Percentiles rank a stretch among this genome's conserved stretches.
Evolutionary conservation across 2,797 vertebrate species (phyloP).

Genomic region (Danio choprae): DNA sequence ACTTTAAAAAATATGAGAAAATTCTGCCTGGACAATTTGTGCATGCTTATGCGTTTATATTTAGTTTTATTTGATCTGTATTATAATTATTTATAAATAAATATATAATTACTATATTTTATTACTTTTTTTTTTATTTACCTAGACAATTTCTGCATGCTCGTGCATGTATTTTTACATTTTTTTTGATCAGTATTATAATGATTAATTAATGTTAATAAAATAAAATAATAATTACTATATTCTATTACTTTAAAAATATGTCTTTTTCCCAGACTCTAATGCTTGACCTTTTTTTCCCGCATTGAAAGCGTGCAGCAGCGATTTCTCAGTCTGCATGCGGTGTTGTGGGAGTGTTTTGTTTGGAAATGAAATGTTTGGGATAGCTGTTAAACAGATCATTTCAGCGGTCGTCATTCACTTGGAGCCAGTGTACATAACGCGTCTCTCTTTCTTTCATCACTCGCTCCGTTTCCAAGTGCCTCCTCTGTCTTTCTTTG

Average conservation of each 20-base stretch:
- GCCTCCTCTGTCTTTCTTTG: constrained; percentile 41
- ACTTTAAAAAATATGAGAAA: too few species aligned
- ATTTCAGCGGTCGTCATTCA: constrained; percentile 43
- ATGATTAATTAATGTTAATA: too few species aligned
- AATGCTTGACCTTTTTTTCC: background rate
- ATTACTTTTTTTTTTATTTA: too few species aligned
- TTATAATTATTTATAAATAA: too few species aligned
- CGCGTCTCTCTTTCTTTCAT: constrained; percentile 38
- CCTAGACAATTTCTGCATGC: too few species aligned
- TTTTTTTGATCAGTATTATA: too few species aligned
- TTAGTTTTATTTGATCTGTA: too few species aligned
- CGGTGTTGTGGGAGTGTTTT: constrained; percentile 36
- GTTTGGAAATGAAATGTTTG: constrained; percentile 38
- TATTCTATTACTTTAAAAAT: background rate
- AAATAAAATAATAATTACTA: background rate
- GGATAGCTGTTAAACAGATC: constrained; percentile 50
- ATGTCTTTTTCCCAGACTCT: too few species aligned
- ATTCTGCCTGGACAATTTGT: too few species aligned
- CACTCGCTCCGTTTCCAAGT: constrained; percentile 42
- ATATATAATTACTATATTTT: too few species aligned
- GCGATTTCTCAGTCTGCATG: constrained; percentile 18
- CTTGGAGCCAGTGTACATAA: constrained; percentile 44
- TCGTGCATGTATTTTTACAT: too few species aligned
- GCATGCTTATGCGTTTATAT: too few species aligned
- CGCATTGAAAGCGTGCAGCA: background rate